Base-by-base conservation (phyloP, 2,888 invertebrate genomes). In the Lasius platythorax region DNA sequence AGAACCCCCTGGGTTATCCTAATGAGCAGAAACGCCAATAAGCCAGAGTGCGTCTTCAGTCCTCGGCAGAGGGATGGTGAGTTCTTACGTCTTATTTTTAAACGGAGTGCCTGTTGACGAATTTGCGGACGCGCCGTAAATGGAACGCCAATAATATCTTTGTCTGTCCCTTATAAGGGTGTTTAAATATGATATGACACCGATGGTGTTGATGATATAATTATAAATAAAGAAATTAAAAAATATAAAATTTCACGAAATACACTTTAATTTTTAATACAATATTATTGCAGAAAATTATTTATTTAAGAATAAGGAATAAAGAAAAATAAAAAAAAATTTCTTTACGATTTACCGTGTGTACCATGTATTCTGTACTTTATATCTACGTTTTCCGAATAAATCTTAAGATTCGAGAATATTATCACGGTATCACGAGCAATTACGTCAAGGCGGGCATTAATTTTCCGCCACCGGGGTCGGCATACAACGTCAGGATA, bases 1-100 rank as follows among this genome's bases (percentile, higher is more conserved):
- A 84, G 50, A 79, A 84, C 83, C 90, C 90, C 90, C 91, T 90
- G 90, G 91, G 92, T 92, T 92, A 93, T 88, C 91, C 91, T 93
- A 93, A 93, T 93, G 92, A 93, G 92, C 88, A 89, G 87, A 92
- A 91, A 92, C 86, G 90, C 90, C 90, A 90, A 90, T 90, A 90
- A 83, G 82, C 82, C 78, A 84, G 23, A 33, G 87, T 85, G 82
- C 83, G 58, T 84, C 86, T 85, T 82, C 83, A 9, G 46, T 85
- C 84, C 79, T 43, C 61, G 18, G 12, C 28, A 15, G 50, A 53
- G 73, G 61, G 61, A 81, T 61, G 56, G 78, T 40, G 30, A 23
- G 46, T 50, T 61, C 73, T 81, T 85, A 92, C 83, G 88, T 93
- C 92, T 92, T 92, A 93, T 93, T 92, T 92, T 92, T 92, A 93